phyloP scores from a whole-genome alignment of 2,888 invertebrate genomes.

The Cylindroiulus punctatus region DNA sequence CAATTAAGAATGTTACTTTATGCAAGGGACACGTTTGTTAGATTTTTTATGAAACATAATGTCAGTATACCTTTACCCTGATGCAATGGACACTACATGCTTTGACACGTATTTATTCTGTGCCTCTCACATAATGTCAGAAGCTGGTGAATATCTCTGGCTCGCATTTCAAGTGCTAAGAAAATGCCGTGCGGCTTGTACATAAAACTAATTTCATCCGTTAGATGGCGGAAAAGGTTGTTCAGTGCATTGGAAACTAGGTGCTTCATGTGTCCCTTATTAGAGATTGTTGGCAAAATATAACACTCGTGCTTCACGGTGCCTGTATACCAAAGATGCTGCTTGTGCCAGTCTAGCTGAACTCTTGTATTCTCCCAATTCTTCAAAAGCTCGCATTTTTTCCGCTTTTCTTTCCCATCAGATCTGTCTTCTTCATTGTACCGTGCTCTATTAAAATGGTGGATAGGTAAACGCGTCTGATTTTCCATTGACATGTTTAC shows the following conservation, averaged over 20 bases:
- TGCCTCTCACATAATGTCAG: slow-evolving; percentile 32
- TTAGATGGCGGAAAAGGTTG: neutral
- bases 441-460: neutral
- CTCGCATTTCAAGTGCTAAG: neutral
- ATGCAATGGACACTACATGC: neutral
- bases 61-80: neutral
- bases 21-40: slow-evolving; percentile 20
- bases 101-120: neutral
- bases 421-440: neutral
- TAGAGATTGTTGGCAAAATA: neutral
- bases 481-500: too few species aligned
- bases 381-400: neutral
- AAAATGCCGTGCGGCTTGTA: neutral
- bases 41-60: slow-evolving; percentile 7
- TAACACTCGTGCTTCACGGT: neutral
- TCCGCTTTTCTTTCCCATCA: neutral
- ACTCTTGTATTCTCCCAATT: neutral
- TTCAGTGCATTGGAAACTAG: neutral
- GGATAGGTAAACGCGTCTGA: too few species aligned
- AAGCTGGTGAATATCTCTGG: slow-evolving; percentile 7
- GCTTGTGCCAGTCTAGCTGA: neutral
- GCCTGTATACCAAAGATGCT: neutral
- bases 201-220: neutral
- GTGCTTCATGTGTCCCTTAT: neutral
- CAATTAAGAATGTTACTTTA: neutral